phyloP scores from a whole-genome alignment of 1,140 invertebrate genomes.

The Drosophila rufa region DNA sequence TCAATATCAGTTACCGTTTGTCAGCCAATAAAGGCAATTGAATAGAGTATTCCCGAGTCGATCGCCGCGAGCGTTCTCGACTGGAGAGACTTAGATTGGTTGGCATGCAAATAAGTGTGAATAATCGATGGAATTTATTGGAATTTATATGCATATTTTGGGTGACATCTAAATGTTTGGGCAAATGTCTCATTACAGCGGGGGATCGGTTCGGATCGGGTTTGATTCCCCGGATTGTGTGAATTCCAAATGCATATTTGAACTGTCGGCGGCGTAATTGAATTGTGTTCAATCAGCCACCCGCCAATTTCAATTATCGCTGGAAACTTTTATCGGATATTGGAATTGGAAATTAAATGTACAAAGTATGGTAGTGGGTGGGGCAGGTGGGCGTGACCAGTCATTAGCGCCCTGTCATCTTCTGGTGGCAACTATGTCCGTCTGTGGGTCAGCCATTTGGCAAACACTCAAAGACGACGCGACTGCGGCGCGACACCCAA shows the following conservation, averaged over 20 bases:
- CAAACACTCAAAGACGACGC: constrained; percentile 62
- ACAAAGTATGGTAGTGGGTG: constrained; percentile 14
- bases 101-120: constrained; percentile 39
- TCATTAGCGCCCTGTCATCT: constrained; percentile 36
- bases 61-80: constrained; percentile 9
- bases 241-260: constrained; percentile 49
- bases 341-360: constrained; percentile 8
- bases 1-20: constrained; percentile 39
- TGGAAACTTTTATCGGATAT: constrained; percentile 55
- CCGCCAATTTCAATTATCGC: constrained; percentile 48
- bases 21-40: constrained; percentile 30
- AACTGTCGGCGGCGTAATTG: constrained; percentile 43
- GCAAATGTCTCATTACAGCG: constrained; percentile 51
- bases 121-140: constrained; percentile 40
- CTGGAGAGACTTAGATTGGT: background rate
- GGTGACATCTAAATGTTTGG: constrained; percentile 45
- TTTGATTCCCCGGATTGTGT: constrained; percentile 19
- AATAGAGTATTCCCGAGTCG: constrained; percentile 36
- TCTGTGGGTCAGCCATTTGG: constrained; percentile 58
- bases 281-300: constrained; percentile 55
- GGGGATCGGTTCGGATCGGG: constrained; percentile 14
- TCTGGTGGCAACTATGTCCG: constrained; percentile 1
- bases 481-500: constrained; percentile 23
- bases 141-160: constrained; percentile 23
- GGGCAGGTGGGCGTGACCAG: constrained; percentile 34